phyloP scores from a whole-genome alignment of 2,797 vertebrate genomes.

The Hyperoplus lanceolatus region DNA sequence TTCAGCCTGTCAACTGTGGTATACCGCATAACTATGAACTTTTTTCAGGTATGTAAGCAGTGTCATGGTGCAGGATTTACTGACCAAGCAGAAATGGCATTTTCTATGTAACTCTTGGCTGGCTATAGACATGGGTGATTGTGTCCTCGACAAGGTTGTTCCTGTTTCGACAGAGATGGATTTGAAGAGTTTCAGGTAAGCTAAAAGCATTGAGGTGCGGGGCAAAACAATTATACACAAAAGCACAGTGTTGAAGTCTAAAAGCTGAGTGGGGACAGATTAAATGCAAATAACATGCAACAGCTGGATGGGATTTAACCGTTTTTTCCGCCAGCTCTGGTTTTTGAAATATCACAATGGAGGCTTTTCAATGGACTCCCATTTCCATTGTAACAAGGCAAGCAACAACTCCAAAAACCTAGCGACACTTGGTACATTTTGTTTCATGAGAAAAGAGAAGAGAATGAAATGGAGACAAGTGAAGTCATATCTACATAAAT shows the following conservation, averaged over 20 bases:
- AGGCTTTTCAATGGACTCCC: background rate
- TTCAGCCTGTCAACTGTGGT: background rate
- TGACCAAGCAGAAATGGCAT: conserved; percentile 87
- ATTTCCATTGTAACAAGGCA: background rate
- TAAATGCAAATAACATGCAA: conserved; percentile 32
- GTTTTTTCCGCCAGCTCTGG: background rate
- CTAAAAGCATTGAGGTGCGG: background rate
- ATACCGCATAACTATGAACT: background rate
- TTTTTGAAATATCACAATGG: background rate
- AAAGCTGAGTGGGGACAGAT: background rate
- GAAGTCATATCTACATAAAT: background rate
- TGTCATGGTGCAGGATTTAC: conserved; percentile 90
- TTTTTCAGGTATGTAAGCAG: conserved; percentile 90
- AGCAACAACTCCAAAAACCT: background rate
- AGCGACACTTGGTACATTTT: background rate
- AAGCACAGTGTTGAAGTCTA: background rate
- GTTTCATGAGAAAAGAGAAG: background rate
- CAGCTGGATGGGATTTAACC: background rate
- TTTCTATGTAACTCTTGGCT: conserved; percentile 96
- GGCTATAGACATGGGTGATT: conserved; percentile 88
- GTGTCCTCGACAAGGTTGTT: conserved; percentile 90
- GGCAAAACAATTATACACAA: background rate
- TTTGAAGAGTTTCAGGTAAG: conserved; percentile 91
- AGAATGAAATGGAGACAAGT: background rate
- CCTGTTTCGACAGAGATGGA: conserved; percentile 90